A percentile compares a stretch with the other conserved stretches of the same genome.
phyloP scores from a whole-genome alignment of 2,797 vertebrate genomes.

The Centropyge bicolor region DNA sequence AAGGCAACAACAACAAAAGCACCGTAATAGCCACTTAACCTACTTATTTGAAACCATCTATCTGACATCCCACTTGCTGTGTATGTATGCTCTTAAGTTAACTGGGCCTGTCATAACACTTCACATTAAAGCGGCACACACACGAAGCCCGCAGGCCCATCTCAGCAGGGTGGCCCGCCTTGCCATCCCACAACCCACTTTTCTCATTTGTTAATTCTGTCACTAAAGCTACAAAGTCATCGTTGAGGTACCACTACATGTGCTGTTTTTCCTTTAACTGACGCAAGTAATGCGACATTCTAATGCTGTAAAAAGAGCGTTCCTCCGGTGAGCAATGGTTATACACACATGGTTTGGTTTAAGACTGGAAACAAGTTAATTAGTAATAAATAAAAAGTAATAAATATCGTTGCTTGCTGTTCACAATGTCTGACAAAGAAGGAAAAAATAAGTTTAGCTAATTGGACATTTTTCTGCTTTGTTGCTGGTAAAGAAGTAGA shows the following conservation, averaged over 20 bases:
- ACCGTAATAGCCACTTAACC: slow-evolving; percentile 54
- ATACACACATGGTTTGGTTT: background rate
- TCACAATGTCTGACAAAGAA: background rate
- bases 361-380: background rate
- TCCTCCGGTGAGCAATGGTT: background rate
- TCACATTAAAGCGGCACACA: slow-evolving; percentile 59
- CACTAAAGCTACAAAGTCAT: slow-evolving; percentile 42
- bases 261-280: background rate
- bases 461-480: background rate
- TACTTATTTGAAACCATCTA: slow-evolving; percentile 48
- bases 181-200: slow-evolving; percentile 52
- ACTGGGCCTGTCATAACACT: slow-evolving; percentile 67
- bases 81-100: slow-evolving; percentile 61
- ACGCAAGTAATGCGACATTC: background rate
- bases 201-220: slow-evolving; percentile 62
- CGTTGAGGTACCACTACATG: background rate
- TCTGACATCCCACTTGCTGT: slow-evolving; percentile 47
- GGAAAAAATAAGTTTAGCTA: background rate
- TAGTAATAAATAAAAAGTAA: no score
- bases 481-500: background rate
- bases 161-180: slow-evolving; percentile 57
- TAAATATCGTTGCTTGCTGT: background rate
- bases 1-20: slow-evolving; percentile 34
- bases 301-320: background rate
- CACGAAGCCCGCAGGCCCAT: slow-evolving; percentile 41